These are phyloP conservation scores for Oncorhynchus clarkii DNA, from an alignment of 2,113 vertebrate genomes.

Conservation along the genomic window DNA sequence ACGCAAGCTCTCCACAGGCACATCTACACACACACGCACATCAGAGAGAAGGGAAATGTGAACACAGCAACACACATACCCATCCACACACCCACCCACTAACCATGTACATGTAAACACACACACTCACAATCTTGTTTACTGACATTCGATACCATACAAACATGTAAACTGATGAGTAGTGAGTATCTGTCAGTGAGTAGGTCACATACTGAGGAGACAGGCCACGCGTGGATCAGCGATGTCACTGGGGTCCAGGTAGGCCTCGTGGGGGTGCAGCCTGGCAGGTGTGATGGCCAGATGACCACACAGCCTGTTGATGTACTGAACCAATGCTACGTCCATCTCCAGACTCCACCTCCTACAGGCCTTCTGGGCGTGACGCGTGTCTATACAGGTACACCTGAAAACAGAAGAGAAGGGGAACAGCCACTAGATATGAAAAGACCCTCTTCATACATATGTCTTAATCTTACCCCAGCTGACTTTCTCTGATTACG, in stretches of 20 bases:
- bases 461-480: neutral
- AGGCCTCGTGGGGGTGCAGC: conserved; percentile 94
- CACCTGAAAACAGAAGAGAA: conserved; percentile 74
- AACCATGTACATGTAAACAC: neutral
- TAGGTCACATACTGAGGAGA: conserved; percentile 79
- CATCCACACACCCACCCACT: neutral
- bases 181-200: too few relatives aligned
- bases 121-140: neutral
- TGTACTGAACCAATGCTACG: conserved; percentile 88
- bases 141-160: too few relatives aligned
- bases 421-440: neutral
- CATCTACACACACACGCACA: conserved; percentile 66
- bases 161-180: neutral
- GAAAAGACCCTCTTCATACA: neutral
- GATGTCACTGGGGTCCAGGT: conserved; percentile 84
- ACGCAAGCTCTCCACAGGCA: conserved; percentile 89
- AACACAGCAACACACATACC: neutral
- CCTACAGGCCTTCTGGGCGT: conserved; percentile 90
- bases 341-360: conserved; percentile 97
- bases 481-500: neutral
- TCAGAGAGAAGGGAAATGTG: neutral
- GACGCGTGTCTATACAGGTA: conserved; percentile 88
- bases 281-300: conserved; percentile 92
- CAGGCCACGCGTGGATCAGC: conserved; percentile 87
- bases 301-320: conserved; percentile 93